Conservation (phyloP, 2,888 invertebrate genomes). For the Agonopterix heracliana region DNA sequence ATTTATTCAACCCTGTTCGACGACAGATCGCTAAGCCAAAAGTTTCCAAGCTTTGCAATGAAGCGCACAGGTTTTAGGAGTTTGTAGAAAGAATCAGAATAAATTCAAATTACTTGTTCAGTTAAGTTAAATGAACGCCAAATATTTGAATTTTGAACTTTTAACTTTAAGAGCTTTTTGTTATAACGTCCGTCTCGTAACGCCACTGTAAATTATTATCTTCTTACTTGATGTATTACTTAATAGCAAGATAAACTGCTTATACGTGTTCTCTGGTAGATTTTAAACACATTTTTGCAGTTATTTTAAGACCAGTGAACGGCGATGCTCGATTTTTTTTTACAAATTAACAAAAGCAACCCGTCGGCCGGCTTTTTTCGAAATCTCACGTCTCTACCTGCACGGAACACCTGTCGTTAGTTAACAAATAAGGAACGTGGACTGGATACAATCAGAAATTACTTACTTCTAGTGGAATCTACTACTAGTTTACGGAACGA, state of each 20-base stretch:
- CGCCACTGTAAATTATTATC: too few relatives aligned
- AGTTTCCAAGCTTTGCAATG: conserved; percentile 17
- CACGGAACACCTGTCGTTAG: conserved; percentile 62
- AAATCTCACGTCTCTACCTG: conserved; percentile 52
- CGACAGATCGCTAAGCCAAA: conserved; percentile 34
- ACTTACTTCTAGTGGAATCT: too few relatives aligned
- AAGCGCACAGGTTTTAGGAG: background rate
- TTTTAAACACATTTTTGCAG: background rate
- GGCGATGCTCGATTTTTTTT: background rate
- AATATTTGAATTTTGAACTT: too few relatives aligned
- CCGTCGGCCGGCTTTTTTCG: conserved; percentile 23
- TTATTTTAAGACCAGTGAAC: background rate
- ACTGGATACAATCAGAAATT: background rate
- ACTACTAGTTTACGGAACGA: too few relatives aligned
- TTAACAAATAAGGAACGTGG: conserved; percentile 23
- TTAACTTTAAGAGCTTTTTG: too few relatives aligned
- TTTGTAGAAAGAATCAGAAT: background rate
- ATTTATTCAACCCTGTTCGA: conserved; percentile 47
- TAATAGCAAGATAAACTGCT: too few relatives aligned
- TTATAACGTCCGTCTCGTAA: too few relatives aligned
- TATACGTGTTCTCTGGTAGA: too few relatives aligned
- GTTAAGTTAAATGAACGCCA: too few relatives aligned
- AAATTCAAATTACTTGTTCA: background rate
- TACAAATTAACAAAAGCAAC: conserved; percentile 36
- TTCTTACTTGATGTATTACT: too few relatives aligned